phyloP scores from a whole-genome alignment of 1,140 invertebrate genomes.

The Drosophila kikkawai region DNA sequence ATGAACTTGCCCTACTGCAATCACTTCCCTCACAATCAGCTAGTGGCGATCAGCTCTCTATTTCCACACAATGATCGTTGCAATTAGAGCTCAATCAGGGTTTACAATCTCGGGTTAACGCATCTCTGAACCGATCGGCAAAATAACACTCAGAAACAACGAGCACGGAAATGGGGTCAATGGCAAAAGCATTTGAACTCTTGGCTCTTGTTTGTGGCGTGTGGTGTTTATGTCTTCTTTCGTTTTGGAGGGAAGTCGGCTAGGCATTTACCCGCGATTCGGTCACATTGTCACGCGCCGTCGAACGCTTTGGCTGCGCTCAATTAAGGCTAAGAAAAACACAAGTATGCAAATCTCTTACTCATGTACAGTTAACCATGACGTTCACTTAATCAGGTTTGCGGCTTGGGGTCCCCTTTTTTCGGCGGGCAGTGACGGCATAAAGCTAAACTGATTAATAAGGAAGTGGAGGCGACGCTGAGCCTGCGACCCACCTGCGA shows the following conservation, averaged over 20 bases:
- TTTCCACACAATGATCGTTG: conserved; percentile 47
- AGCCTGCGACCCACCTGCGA: conserved; percentile 60
- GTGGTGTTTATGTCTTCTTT: conserved; percentile 11
- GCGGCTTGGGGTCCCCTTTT: conserved; percentile 15
- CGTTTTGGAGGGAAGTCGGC: conserved; percentile 29
- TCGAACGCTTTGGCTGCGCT: conserved; percentile 44
- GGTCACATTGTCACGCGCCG: conserved; percentile 72
- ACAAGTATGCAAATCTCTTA: conserved; percentile 21
- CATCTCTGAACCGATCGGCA: conserved; percentile 25
- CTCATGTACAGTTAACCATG: conserved; percentile 30
- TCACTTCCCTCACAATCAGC: conserved; percentile 54
- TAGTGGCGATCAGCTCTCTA: conserved; percentile 28
- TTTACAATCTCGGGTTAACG: conserved; percentile 32
- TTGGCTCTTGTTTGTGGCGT: conserved; percentile 40
- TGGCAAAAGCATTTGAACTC: conserved; percentile 81
- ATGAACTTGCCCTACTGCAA: conserved; percentile 50
- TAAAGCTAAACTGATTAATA: conserved; percentile 63
- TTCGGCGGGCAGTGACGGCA: conserved; percentile 14
- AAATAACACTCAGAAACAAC: conserved; percentile 17
- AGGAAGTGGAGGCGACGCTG: conserved; percentile 55
- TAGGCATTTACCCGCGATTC: conserved; percentile 31
- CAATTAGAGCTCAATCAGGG: conserved; percentile 59
- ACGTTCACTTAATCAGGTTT: conserved; percentile 62
- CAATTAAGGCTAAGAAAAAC: conserved; percentile 53
- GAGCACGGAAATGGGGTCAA: conserved; percentile 65